These are phyloP conservation scores for Mantis religiosa DNA, from an alignment of 2,888 invertebrate species.

Conservation along the genomic window DNA sequence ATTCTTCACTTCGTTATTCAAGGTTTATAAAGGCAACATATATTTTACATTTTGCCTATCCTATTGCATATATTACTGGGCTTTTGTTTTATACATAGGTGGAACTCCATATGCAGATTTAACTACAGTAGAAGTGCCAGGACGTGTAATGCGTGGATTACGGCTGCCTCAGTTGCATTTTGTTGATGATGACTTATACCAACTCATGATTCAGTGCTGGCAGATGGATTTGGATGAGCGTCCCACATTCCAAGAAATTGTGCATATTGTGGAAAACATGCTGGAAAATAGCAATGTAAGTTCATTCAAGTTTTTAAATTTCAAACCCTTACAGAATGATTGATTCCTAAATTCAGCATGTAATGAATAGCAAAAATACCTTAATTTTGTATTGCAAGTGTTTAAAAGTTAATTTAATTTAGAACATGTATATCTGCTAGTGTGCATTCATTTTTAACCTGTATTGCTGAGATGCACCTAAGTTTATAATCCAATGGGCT, in stretches of 20 bases:
- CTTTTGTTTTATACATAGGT: conserved; percentile 41
- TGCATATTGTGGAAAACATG: conserved; percentile 23
- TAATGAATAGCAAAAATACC: too few species aligned
- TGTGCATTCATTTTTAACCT: too few species aligned
- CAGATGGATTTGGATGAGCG: conserved; percentile 76
- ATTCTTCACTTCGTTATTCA: too few species aligned
- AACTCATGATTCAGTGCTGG: conserved; percentile 81
- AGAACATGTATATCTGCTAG: too few species aligned
- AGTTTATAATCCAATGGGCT: too few species aligned
- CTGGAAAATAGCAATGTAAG: conserved; percentile 24
- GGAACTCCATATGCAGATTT: conserved; percentile 74
- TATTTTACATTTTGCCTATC: background rate
- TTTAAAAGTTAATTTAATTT: too few species aligned
- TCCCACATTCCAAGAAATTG: conserved; percentile 59
- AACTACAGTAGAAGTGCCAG: conserved; percentile 61
- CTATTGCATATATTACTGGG: background rate
- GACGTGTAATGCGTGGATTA: conserved; percentile 64
- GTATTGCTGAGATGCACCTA: too few species aligned
- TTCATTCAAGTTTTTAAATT: background rate
- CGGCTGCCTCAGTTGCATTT: conserved; percentile 70
- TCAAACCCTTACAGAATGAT: too few species aligned
- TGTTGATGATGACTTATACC: conserved; percentile 74
- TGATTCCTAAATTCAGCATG: too few species aligned
- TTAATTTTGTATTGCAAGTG: too few species aligned
- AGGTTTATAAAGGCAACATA: too few species aligned